Conservation (phyloP, 2,113 vertebrate genomes). For the Tychaedon coryphoeus region DNA sequence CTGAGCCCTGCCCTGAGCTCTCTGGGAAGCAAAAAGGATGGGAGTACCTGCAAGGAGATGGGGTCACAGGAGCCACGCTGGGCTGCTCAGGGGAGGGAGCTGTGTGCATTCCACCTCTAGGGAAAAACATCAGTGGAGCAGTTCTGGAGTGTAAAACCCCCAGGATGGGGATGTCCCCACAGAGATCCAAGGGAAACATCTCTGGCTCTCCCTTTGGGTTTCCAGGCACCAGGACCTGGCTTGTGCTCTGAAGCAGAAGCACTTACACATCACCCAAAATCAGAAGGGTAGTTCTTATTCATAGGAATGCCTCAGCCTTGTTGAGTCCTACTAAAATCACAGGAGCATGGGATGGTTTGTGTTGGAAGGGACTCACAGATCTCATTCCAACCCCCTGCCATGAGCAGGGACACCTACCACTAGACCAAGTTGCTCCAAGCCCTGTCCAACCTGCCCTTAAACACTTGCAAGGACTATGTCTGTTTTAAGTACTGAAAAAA, state of each 20-base stretch:
- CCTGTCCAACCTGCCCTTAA: background rate
- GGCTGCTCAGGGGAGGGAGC: background rate
- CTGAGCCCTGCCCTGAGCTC: background rate
- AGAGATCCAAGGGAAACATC: background rate
- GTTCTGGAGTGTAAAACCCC: background rate
- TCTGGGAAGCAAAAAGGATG: background rate
- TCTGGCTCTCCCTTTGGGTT: background rate
- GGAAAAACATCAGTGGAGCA: background rate
- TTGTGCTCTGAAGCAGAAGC: fast-evolving
- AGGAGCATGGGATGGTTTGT: background rate
- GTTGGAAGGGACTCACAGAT: background rate
- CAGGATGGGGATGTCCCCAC: background rate
- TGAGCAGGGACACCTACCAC: background rate
- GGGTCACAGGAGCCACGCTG: fast-evolving
- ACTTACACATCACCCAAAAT: background rate
- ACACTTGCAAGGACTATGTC: background rate
- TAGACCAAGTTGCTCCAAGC: background rate
- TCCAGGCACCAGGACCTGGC: background rate
- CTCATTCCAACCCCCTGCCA: background rate
- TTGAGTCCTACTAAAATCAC: background rate
- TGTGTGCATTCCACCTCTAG: background rate
- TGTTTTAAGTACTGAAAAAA: background rate
- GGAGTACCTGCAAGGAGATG: background rate
- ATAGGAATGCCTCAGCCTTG: background rate
- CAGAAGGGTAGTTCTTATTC: background rate